A percentile compares a stretch with the other conserved stretches of the same genome.
These are phyloP conservation scores for Tupiocoris notatus DNA, from an alignment of 2,888 invertebrate species.

Conservation along the genomic window DNA sequence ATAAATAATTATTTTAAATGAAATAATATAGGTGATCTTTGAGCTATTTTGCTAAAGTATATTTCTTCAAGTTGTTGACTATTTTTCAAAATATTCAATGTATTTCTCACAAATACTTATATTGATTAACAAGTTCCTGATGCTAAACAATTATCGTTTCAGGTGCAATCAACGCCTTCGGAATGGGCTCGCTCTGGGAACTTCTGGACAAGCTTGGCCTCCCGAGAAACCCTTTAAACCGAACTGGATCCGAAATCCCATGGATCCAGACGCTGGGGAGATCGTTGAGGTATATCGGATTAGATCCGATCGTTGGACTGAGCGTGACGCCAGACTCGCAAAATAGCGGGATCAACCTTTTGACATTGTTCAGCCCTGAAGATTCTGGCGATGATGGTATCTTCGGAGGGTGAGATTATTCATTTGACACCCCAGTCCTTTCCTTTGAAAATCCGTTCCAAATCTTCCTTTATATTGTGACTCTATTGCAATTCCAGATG, in stretches of 20 bases:
- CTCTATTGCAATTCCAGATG: constrained; percentile 15
- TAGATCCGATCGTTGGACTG: constrained; percentile 5
- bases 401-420: constrained; percentile 21
- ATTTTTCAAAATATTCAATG: too few species aligned
- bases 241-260: constrained; percentile 11
- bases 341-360: constrained; percentile 2
- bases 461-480: too few species aligned
- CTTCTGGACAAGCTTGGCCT: constrained; percentile 19
- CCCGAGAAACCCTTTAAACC: constrained; percentile 16
- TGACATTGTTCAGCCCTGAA: constrained; percentile 19
- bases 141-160: too few species aligned
- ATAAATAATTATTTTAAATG: too few species aligned
- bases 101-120: too few species aligned
- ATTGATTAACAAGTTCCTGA: too few species aligned
- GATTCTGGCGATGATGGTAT: constrained; percentile 19
- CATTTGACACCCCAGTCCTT: too few species aligned
- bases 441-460: too few species aligned
- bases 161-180: constrained; percentile 25
- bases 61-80: too few species aligned
- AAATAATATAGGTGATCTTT: too few species aligned
- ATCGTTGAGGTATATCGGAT: neutral
- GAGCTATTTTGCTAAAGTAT: too few species aligned
- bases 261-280: constrained; percentile 16
- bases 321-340: neutral
- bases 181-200: constrained; percentile 12